These are phyloP conservation scores for Brenthis hecate DNA, from an alignment of 2,888 invertebrate genomes.

Conservation along the genomic window DNA sequence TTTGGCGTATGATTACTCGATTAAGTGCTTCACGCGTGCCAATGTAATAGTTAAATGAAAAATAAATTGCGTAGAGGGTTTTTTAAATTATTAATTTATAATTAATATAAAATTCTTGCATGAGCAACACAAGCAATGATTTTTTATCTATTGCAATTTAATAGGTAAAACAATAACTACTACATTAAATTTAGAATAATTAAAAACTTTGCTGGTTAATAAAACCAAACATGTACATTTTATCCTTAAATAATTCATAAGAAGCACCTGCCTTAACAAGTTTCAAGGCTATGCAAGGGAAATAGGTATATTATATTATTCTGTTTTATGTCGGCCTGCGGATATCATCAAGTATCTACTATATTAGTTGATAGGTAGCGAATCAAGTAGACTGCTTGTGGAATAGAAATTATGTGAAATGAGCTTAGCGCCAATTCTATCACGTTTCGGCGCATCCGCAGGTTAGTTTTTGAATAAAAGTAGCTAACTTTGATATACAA, in stretches of 20 bases:
- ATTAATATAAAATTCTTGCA: too few species aligned
- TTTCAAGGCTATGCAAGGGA: conserved; percentile 21
- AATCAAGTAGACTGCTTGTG: conserved; percentile 52
- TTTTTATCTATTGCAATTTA: too few species aligned
- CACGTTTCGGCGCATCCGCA: conserved; percentile 59
- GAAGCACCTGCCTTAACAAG: conserved; percentile 21
- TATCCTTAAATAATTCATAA: conserved; percentile 17
- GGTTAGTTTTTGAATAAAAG: conserved; percentile 3
- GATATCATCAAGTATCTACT: conserved; percentile 47
- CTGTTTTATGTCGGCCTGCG: conserved; percentile 9
- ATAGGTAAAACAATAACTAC: not conserved
- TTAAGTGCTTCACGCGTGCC: too few species aligned
- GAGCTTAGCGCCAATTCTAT: conserved; percentile 48
- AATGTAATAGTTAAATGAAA: too few species aligned
- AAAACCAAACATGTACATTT: conserved; percentile 1
- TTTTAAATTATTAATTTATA: too few species aligned
- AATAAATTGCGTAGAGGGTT: too few species aligned
- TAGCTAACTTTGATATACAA: conserved; percentile 1
- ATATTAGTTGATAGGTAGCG: conserved; percentile 58
- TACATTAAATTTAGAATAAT: conserved; percentile 2
- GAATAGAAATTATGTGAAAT: conserved; percentile 63
- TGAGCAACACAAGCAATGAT: too few species aligned
- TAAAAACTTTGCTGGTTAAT: not conserved
- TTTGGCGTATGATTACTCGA: too few species aligned
- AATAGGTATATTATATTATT: conserved; percentile 17